Evolutionary conservation across 2,888 invertebrate genomes (phyloP), one percentile per base, ranked within the genome.

Genomic region (Coelinius sp.): DNA sequence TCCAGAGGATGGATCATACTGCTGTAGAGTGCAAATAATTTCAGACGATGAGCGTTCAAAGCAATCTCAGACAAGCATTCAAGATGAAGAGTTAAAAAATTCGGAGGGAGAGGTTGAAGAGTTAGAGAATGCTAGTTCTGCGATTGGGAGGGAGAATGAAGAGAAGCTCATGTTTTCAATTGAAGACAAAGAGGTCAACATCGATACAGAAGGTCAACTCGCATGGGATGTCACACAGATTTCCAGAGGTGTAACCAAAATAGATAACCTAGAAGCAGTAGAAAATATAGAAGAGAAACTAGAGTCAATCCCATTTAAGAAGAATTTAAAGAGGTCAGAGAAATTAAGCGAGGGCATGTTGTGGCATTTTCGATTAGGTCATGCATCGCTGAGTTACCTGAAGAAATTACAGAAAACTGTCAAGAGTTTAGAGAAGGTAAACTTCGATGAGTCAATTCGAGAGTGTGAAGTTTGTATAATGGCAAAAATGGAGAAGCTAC

Each of bases 401-500:
- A 80, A 78, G 70, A 68, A 49, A 46, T 31, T 80, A 22, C 74
- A 81, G 59, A 78, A 78, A 56, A 74, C 70, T 62, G 72, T 75
- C 10, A 71, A 74, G 20, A 66, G 7, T 2, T 53, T 78, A 56
- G 38, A 78, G 44, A 35, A 78, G 27, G 74, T 78, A 49, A 77
- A 74, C 17, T 81, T 79, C 65, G 76, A 80, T 53, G 77, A 79
- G 12, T 53, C 73, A 7, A 79, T 79, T 12, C 67, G 31, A 73
- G 76, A 80, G 14, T 80, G 79, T 38, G 78, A 80, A 69, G 56
- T 68, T 7, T 76, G 75, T 27, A 73, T 75, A 14, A 24, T 75
- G 44, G 44, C 76, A 7, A 78, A 78, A 70, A 77, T 80, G 75
- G 76, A 78, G 62, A 80, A 77, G 70, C 44, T 75, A 0, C 76